Evolutionary conservation across 2,113 vertebrate species (phyloP).

Genomic region (Picathartes gymnocephalus): DNA sequence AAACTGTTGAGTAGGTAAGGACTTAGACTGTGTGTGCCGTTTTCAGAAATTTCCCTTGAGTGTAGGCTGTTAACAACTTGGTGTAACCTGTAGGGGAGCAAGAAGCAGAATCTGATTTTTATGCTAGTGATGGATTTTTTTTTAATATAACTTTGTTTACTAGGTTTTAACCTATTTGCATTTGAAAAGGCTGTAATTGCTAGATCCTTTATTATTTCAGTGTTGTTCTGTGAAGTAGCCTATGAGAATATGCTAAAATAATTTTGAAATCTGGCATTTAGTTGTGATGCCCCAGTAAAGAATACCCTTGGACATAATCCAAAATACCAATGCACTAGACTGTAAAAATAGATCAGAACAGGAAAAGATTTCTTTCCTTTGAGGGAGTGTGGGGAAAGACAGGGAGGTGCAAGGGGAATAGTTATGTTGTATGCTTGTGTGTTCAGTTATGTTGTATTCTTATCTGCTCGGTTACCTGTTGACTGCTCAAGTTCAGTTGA

Average conservation of each 20-base stretch:
- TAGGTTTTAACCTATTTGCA: constrained; percentile 42
- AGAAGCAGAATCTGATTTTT: constrained; percentile 14
- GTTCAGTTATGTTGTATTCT: background rate
- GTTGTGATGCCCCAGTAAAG: constrained; percentile 65
- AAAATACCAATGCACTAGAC: constrained; percentile 69
- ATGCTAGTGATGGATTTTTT: background rate
- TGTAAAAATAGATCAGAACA: constrained; percentile 73
- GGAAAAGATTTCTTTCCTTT: constrained; percentile 59
- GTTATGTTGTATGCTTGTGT: background rate
- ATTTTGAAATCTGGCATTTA: constrained; percentile 70
- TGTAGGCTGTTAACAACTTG: background rate
- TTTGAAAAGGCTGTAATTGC: constrained; percentile 66
- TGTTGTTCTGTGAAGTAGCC: constrained; percentile 24
- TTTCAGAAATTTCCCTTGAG: background rate
- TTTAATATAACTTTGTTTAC: constrained; percentile 28
- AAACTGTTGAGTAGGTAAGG: background rate
- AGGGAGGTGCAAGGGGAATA: background rate
- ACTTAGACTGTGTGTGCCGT: background rate
- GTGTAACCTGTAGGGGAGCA: background rate
- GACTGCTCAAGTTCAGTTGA: background rate
- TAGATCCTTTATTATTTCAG: constrained; percentile 56
- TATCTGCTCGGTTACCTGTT: constrained; percentile 55
- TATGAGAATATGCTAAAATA: constrained; percentile 64
- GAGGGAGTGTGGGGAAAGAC: constrained; percentile 10
- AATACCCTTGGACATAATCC: constrained; percentile 69